These are phyloP conservation scores for Saxidomus purpurata DNA, from an alignment of 1,140 invertebrate genomes.

Conservation along the genomic window DNA sequence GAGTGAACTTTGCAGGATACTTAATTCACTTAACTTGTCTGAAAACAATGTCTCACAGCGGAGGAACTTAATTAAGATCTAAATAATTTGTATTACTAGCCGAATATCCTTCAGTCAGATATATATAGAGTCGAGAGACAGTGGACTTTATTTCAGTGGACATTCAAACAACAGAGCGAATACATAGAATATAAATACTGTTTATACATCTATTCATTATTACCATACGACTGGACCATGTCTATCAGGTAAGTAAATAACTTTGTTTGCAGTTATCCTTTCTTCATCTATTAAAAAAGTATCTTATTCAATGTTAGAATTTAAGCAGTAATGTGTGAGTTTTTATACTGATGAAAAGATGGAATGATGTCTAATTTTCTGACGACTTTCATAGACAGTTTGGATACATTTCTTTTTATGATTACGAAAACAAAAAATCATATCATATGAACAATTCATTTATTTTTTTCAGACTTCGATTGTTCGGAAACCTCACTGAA, in stretches of 20 bases:
- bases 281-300: too few relatives aligned
- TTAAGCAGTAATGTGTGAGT: not conserved
- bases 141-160: too few relatives aligned
- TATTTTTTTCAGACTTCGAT: conserved; percentile 15
- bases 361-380: too few relatives aligned
- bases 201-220: not conserved
- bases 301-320: not conserved
- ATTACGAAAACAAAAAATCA: not conserved
- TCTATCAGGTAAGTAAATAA: conserved; percentile 16
- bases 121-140: not conserved
- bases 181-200: too few relatives aligned
- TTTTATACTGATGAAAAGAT: too few relatives aligned
- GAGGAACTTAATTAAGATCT: not conserved
- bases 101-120: not conserved
- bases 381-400: not conserved
- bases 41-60: not conserved
- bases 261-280: too few relatives aligned
- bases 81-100: not conserved
- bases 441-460: too few relatives aligned
- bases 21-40: not conserved
- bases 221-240: not conserved
- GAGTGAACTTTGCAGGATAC: not conserved
- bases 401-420: not conserved
- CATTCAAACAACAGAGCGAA: not conserved
- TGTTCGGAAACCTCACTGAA: conserved; percentile 12